Evolutionary conservation across 2,113 vertebrate species (phyloP).

Genomic region (Pedionomus torquatus): DNA sequence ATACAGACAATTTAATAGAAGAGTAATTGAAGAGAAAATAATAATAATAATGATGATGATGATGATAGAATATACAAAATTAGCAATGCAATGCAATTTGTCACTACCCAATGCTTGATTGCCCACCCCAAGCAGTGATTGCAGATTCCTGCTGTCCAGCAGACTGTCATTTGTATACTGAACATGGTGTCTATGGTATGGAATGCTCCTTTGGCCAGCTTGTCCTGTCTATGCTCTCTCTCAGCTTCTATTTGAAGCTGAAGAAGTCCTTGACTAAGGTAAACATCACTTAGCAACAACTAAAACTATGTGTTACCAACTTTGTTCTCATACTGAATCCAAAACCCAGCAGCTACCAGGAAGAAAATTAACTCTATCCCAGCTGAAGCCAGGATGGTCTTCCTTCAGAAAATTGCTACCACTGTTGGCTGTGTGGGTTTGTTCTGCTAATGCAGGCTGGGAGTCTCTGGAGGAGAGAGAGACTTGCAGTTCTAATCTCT

Average conservation of each 20-base stretch:
- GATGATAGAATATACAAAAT: not conserved
- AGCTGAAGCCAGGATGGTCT: not conserved
- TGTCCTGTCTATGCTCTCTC: not conserved
- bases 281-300: not conserved
- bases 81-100: not conserved
- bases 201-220: not conserved
- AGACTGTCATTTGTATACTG: not conserved
- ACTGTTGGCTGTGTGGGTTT: not conserved
- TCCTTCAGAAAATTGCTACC: constrained; percentile 9
- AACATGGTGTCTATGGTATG: not conserved
- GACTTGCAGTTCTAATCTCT: constrained; percentile 23
- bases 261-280: not conserved
- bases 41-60: not conserved
- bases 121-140: not conserved
- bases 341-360: not conserved
- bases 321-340: not conserved
- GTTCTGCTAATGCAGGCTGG: not conserved
- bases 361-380: not conserved
- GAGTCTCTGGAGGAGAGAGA: not conserved
- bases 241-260: not conserved
- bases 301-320: not conserved
- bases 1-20: not conserved
- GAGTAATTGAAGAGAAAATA: not conserved
- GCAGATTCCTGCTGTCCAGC: not conserved
- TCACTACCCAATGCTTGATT: not conserved